Conservation (phyloP, 1,140 invertebrate species). For the Drosophila mauritiana region DNA sequence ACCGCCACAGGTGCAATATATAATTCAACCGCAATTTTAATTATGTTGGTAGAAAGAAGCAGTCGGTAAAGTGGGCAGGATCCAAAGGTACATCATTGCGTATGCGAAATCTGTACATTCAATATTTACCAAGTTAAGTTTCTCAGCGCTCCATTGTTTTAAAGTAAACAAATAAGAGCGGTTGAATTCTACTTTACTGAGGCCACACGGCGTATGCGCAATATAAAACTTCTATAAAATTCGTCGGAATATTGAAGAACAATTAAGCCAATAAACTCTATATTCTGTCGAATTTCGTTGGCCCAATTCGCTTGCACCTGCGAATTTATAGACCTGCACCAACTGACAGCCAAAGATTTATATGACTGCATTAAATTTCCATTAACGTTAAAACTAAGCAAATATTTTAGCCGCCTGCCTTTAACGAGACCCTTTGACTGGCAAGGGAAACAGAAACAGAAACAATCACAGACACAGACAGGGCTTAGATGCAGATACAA, state of each 20-base stretch:
- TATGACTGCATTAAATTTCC: slow-evolving; percentile 51
- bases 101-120: slow-evolving; percentile 54
- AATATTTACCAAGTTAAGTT: background rate
- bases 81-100: slow-evolving; percentile 45
- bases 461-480: slow-evolving; percentile 17
- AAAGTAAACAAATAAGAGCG: background rate
- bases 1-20: slow-evolving; percentile 77
- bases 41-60: slow-evolving; percentile 69
- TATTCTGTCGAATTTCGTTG: background rate
- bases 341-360: slow-evolving; percentile 32
- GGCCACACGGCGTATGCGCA: too few species aligned
- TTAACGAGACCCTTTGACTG: slow-evolving; percentile 41
- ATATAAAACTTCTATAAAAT: too few species aligned
- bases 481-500: slow-evolving; percentile 60
- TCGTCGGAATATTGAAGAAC: background rate
- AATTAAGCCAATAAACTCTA: background rate
- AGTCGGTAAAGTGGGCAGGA: slow-evolving; percentile 1
- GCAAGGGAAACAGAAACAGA: slow-evolving; percentile 22
- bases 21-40: slow-evolving; percentile 78
- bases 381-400: slow-evolving; percentile 54
- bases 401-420: slow-evolving; percentile 43
- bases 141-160: background rate
- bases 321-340: slow-evolving; percentile 40
- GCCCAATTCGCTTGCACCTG: slow-evolving; percentile 12
- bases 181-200: too few species aligned